Base-by-base conservation (phyloP, 2,888 invertebrate genomes). In the Drosophila anceps region DNA sequence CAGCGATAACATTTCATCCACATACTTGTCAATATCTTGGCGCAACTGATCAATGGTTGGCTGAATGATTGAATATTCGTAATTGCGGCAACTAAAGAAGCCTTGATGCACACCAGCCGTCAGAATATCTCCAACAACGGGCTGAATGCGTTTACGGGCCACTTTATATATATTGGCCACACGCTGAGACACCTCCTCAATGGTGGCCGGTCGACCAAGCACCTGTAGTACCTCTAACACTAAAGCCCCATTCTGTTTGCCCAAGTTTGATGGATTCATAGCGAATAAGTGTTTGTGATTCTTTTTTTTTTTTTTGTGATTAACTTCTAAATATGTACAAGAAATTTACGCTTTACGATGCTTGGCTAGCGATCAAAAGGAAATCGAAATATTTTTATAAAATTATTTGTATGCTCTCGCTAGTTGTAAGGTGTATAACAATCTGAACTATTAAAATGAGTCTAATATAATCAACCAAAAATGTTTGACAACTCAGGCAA, bases 171-270 rank as follows among this genome's bases (percentile, higher is more conserved):
- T 70, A 29, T 76, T 65, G 13, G 84, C 73, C 27, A 84, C 76
- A 13, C 84, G 73, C 35, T 76, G 64, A 5, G 84, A 73, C 29
- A 84, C 70, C 66, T 85, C 84, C 41, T 63, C 66, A 29, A 76
- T 70, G 31, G 69, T 85, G 43, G 81, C 86, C 13, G 84, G 84
- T 33, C 86, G 88, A 39, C 84, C 86, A 31, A 84, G 43, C 7
- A 84, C 84, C 68, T 83, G 77, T 13, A 84, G 61, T 15, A 85
- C 86, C 69, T 84, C 84, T 54, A 84, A 70, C 12, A 84, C 86
- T 20, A 88, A 50, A 13, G 84, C 88, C 7, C 84, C 86, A 53
- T 83, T 83, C 58, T 81, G 86, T 39, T 85, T 88, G 60, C 84
- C 84, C 73, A 84, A 58, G 35, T 81, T 80, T 15, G 66, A 76